Percentiles rank a stretch among this genome's conserved stretches.
Conservation (phyloP, 2,113 vertebrate species). For the Nothoprocta pentlandii region DNA sequence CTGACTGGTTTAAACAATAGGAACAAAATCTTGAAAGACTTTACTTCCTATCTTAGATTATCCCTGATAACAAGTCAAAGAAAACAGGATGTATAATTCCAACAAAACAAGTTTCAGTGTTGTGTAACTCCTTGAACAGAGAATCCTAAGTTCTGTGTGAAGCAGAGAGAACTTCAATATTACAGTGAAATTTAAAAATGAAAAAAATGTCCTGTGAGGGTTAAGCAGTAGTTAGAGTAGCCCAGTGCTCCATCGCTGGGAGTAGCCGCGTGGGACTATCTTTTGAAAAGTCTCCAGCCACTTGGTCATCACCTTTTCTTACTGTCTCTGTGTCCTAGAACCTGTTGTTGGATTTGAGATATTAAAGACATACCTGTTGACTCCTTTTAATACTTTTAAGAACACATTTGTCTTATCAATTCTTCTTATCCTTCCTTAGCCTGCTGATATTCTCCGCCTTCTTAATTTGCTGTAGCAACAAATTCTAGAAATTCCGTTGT, state of each 20-base stretch:
- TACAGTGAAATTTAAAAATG: background rate
- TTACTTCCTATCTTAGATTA: conserved; percentile 35
- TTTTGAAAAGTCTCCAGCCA: background rate
- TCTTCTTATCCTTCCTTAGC: background rate
- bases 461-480: background rate
- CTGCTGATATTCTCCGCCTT: background rate
- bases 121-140: background rate
- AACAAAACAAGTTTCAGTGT: background rate
- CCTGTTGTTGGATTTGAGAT: background rate
- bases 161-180: background rate
- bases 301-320: background rate
- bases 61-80: conserved; percentile 35
- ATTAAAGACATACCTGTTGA: background rate
- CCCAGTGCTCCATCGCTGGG: background rate
- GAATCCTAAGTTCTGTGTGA: background rate
- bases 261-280: background rate
- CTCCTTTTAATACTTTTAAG: background rate
- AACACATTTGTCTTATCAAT: background rate
- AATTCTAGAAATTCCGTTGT: background rate
- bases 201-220: background rate
- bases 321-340: background rate
- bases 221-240: fast-evolving
- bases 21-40: background rate
- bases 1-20: conserved; percentile 48
- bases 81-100: conserved; percentile 16